Base-by-base conservation (phyloP, 1,140 invertebrate genomes). In the Stenopsyche tienmushanensis region DNA sequence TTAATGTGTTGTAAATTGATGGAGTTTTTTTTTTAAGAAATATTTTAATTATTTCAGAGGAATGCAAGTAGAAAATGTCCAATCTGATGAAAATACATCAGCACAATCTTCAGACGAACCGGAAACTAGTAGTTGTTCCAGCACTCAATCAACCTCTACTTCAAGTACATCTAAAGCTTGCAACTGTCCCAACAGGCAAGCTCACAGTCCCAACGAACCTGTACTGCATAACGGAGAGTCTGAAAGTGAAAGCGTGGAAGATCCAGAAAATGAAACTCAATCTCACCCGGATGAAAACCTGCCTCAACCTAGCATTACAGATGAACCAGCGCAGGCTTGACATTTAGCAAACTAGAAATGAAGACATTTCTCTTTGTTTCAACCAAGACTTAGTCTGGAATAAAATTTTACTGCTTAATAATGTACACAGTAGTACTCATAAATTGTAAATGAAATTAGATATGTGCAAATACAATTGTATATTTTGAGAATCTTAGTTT, bases 241-340 rank as follows among this genome's bases (percentile, higher is more conserved):
- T 10, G 23, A 34, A 29, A 58, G 39, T 25, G 39, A 20, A 13
- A 45, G 13, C 23, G 45, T 15, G 5, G 55, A 59, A 10, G n/a
- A 45, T 15, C n/a, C 3, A 9, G 9, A 20, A 41, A 57, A 41
- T 9, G 55, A 59, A 24, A 2, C 2, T 23, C 3, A 29, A 15
- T 21, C 15, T 3, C 47, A 58, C 1, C 62, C 65, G 1, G 18
- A 52, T 17, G 72, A 71, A 15, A 73, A 74, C 3, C 73, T 79
- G 18, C 77, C 77, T 13, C 75, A 72, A 18, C 74, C 79, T 34
- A 77, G 74, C 57, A 75, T 78, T 0, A 57, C 78, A n/a, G 78
- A 80, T 66, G 78, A 80, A 49, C 78, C 78, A 9, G 77, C 78
- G 18, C 78, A 80, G 45, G 78, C 78, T 72, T 80, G 78, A 80